phyloP scores from a whole-genome alignment of 2,797 vertebrate genomes.

The Novumbra hubbsi region DNA sequence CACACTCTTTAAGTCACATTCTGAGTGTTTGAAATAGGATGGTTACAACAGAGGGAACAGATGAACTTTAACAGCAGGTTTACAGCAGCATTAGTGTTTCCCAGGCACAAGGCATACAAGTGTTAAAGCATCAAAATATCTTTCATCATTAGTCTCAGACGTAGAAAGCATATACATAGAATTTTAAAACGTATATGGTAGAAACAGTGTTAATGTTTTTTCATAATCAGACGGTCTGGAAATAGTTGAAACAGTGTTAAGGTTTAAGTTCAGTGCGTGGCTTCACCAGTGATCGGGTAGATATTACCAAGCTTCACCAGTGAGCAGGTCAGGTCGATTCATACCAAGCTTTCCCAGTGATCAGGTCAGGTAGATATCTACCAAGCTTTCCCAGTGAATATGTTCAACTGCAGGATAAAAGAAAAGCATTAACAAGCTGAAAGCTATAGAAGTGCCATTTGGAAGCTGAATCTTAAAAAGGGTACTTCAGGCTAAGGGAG shows the following conservation, averaged over 20 bases:
- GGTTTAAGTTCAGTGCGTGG: not conserved
- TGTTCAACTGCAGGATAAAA: conserved; percentile 28
- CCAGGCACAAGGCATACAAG: not conserved
- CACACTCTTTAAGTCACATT: not conserved
- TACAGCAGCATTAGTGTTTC: conserved; percentile 1
- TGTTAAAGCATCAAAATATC: not conserved
- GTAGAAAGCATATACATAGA: not conserved
- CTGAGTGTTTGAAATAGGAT: conserved; percentile 2
- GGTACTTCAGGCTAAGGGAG: too few relatives aligned
- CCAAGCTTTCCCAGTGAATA: conserved; percentile 50
- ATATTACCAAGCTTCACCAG: conserved; percentile 41
- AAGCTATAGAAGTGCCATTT: not conserved
- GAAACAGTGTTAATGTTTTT: not conserved
- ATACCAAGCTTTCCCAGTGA: conserved; percentile 8
- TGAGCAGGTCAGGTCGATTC: too few relatives aligned
- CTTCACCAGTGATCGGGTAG: conserved; percentile 6
- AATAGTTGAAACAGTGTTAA: not conserved
- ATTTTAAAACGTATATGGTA: not conserved
- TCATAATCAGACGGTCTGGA: not conserved
- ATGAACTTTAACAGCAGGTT: not conserved
- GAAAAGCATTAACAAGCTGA: not conserved
- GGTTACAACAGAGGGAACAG: not conserved
- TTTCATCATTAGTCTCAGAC: not conserved
- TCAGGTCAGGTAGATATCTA: conserved; percentile 13
- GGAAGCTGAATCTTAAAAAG: not conserved